A percentile compares a stretch with the other conserved stretches of the same genome.
Conservation (phyloP, 2,888 invertebrate genomes). For the Cylloceria caligata region DNA sequence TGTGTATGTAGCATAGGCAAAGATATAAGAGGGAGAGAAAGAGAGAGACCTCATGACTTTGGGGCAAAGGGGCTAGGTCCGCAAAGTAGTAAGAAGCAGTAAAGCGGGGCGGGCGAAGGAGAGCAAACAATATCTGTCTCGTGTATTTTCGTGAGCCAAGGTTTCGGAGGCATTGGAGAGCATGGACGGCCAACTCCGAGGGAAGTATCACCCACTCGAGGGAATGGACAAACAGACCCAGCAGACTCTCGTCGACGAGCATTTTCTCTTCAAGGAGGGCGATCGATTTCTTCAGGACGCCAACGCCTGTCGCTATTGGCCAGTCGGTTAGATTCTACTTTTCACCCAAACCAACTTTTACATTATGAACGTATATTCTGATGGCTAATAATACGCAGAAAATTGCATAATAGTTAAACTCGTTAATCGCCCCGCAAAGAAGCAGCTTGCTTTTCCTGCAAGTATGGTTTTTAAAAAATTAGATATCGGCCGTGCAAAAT, state of each 20-base stretch:
- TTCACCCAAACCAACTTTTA: neutral
- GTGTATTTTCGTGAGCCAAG: slow-evolving; percentile 71
- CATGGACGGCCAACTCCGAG: slow-evolving; percentile 87
- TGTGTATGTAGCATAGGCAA: neutral
- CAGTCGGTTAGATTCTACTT: slow-evolving; percentile 84
- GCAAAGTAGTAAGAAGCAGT: slow-evolving; percentile 56
- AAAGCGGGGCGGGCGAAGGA: slow-evolving; percentile 14
- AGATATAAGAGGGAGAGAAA: slow-evolving; percentile 16
- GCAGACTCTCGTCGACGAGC: slow-evolving; percentile 81
- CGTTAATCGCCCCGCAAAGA: neutral
- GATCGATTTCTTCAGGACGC: slow-evolving; percentile 86
- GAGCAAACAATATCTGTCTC: slow-evolving; percentile 68
- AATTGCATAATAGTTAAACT: neutral
- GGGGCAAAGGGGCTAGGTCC: slow-evolving; percentile 53
- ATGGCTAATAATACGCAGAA: neutral
- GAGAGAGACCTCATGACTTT: slow-evolving; percentile 46
- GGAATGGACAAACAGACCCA: slow-evolving; percentile 70
- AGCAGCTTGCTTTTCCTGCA: neutral
- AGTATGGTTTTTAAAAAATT: too few species aligned
- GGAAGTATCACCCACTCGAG: slow-evolving; percentile 86
- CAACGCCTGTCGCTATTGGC: slow-evolving; percentile 89
- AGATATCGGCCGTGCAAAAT: too few species aligned
- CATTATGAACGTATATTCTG: neutral
- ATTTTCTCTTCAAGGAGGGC: slow-evolving; percentile 89
- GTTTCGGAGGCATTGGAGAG: slow-evolving; percentile 81